Percentiles rank a stretch among this genome's conserved stretches.
Evolutionary conservation across 2,888 invertebrate genomes (phyloP).

Genomic region (Isotomurus palustris): DNA sequence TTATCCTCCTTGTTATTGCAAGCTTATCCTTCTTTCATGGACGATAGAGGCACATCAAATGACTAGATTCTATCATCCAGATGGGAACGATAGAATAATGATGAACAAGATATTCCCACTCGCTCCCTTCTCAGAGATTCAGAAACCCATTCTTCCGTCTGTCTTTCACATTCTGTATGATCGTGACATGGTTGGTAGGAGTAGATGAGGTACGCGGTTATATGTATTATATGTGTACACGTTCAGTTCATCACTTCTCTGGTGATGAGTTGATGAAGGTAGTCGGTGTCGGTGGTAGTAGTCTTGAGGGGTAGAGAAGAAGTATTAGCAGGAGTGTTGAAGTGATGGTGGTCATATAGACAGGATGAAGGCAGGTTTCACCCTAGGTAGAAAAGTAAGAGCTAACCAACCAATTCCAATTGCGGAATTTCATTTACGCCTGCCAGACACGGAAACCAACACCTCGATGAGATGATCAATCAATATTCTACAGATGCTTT

Average conservation of each 20-base stretch:
- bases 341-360: background rate
- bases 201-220: background rate
- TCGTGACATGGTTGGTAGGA: too few relatives aligned
- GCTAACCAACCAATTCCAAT: constrained; percentile 36
- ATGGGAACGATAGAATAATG: background rate
- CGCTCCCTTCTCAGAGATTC: background rate
- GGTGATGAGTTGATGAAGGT: too few relatives aligned
- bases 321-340: background rate
- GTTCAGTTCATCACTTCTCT: background rate
- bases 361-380: background rate
- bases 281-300: background rate
- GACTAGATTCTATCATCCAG: background rate
- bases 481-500: constrained; percentile 24
- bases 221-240: background rate
- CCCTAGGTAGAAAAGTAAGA: constrained; percentile 6
- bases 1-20: background rate
- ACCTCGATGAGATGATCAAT: constrained; percentile 38
- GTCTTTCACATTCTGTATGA: too few relatives aligned
- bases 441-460: constrained; percentile 22
- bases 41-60: background rate
- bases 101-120: background rate
- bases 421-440: constrained; percentile 36
- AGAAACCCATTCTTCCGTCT: too few relatives aligned
- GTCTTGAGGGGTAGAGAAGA: background rate
- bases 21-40: background rate